Conservation (phyloP, 1,140 invertebrate genomes). For the Spodoptera litura region DNA sequence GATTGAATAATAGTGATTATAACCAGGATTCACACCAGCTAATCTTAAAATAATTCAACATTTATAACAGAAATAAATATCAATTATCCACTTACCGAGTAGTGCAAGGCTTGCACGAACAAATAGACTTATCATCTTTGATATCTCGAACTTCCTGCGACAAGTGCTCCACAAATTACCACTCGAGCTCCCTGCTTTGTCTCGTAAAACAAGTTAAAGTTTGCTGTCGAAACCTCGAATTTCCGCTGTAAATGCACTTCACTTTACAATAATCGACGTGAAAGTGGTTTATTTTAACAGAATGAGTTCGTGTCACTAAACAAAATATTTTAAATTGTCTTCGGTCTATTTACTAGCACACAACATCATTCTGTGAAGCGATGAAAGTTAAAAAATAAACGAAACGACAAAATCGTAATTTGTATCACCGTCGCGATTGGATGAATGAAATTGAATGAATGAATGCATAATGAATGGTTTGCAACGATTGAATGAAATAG, state of each 20-base stretch:
- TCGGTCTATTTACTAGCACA: constrained; percentile 18
- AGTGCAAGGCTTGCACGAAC: constrained; percentile 59
- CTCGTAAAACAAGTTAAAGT: not conserved
- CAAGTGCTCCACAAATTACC: constrained; percentile 26
- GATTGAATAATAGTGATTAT: not conserved
- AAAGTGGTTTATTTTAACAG: not conserved
- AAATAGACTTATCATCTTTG: constrained; percentile 64
- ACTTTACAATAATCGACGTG: not conserved
- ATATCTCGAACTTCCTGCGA: constrained; percentile 41
- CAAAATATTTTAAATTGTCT: not conserved
- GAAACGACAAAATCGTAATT: not conserved
- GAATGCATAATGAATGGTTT: not conserved
- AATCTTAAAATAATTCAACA: not conserved
- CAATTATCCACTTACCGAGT: constrained; percentile 62
- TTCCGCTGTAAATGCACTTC: constrained; percentile 3
- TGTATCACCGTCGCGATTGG: not conserved
- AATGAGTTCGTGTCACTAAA: not conserved
- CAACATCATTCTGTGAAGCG: not conserved
- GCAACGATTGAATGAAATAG: too few relatives aligned
- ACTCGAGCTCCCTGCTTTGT: not conserved
- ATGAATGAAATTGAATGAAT: not conserved
- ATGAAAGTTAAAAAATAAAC: not conserved
- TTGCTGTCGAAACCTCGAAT: not conserved
- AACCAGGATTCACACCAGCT: too few relatives aligned
- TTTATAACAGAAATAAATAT: constrained; percentile 38